phyloP scores from a whole-genome alignment of 2,888 invertebrate genomes.

The Rotaria macrura region DNA sequence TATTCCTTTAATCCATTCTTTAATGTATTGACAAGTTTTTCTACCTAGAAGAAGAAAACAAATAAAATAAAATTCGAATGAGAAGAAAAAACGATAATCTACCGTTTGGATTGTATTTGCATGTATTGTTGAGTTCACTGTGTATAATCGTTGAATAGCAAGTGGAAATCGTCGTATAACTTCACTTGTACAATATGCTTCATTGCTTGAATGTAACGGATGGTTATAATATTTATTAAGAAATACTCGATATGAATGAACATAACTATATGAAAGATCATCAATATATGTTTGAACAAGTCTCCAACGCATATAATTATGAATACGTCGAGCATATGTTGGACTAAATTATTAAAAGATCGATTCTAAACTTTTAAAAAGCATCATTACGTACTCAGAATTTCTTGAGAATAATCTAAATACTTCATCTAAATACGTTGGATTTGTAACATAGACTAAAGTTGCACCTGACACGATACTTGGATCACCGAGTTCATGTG shows the following conservation, averaged over 20 bases:
- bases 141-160: neutral
- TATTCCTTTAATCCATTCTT: neutral
- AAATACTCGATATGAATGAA: neutral
- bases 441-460: neutral
- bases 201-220: neutral
- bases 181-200: neutral
- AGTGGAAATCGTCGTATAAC: neutral
- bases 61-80: neutral
- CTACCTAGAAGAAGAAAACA: neutral
- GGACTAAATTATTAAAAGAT: neutral
- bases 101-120: neutral
- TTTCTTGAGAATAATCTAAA: neutral
- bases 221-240: neutral
- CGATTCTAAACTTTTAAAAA: neutral
- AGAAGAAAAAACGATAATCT: neutral
- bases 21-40: neutral
- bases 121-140: neutral
- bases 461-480: neutral
- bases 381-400: neutral
- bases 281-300: neutral
- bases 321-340: neutral
- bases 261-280: neutral
- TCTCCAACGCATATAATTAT: neutral
- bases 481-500: neutral
- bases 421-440: neutral